phyloP scores from a whole-genome alignment of 2,113 vertebrate genomes.

The Corythornis madagascariensis region DNA sequence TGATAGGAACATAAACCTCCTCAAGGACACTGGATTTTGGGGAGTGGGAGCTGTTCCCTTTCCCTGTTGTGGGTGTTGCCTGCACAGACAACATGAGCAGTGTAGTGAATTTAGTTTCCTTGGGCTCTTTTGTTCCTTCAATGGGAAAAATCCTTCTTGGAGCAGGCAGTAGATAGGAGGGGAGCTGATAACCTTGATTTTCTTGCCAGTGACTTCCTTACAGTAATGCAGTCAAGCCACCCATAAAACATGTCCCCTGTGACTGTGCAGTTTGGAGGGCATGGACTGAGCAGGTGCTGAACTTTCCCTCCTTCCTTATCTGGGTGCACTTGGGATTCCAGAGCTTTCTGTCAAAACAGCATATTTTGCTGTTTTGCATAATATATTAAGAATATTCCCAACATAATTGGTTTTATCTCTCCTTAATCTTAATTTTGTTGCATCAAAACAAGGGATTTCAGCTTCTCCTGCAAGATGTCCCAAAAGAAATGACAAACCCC shows the following conservation, averaged over 20 bases:
- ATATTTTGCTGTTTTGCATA: background rate
- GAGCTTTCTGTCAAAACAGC: constrained; percentile 27
- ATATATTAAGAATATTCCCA: background rate
- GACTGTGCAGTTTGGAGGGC: background rate
- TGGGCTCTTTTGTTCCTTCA: too few species aligned
- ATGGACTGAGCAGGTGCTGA: background rate
- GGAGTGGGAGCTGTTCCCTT: background rate
- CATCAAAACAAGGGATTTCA: background rate
- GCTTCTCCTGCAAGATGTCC: background rate
- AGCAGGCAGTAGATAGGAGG: background rate
- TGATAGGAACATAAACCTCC: background rate
- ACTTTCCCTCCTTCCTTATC: background rate
- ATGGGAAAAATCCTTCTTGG: background rate
- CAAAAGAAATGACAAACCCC: background rate
- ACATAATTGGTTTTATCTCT: background rate
- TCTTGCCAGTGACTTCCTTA: background rate
- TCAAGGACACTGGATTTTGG: too few species aligned
- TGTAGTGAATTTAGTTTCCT: rapidly evolving
- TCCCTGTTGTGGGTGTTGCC: rapidly evolving
- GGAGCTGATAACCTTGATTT: background rate
- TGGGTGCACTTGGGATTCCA: rapidly evolving
- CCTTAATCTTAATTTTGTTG: background rate
- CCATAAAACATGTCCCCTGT: constrained; percentile 9
- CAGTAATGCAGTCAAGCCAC: background rate
- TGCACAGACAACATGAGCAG: background rate